Base-by-base conservation (phyloP, 2,888 invertebrate genomes). In the Xestia rhomboidea region DNA sequence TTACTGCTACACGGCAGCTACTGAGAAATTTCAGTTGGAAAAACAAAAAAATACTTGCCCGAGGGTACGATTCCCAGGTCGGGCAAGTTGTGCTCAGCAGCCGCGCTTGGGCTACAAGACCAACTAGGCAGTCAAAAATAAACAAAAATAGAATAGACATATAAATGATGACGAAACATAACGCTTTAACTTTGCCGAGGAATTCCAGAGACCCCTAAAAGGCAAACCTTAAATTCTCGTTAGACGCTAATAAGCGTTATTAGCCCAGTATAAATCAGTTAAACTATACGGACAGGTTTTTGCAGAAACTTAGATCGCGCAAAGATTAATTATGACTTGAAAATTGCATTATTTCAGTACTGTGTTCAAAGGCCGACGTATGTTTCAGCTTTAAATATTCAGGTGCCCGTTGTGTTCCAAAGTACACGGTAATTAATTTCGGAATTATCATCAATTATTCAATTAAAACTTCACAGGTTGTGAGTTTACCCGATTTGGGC, bases 191-290 rank as follows among this genome's bases (percentile, higher is more conserved):
- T 68, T 72, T 21, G 1, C 57, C 41, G 49, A 71, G 34, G 30
- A 77, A 76, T 76, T 60, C 38, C 54, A 49, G 24, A 70, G 51
- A 41, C 34, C 38, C 70, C 21, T 77, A 71, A 74, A 86, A 80
- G 75, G 80, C n/a, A 76, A 51, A 68, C 68, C 71, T 85, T 69
- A 68, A 76, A 79, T 79, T 76, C 70, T 83, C 34, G 38, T 51
- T 71, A n/a, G 75, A 81, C 68, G 41, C 70, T 83, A 81, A 83
- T 87, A 78, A 67, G 73, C 21, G 75, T 75, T 77, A 81, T 79
- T 76, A 78, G 75, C 57, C 30, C 70, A 57, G 66, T 73, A 71
- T 75, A 79, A 60, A n/a, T 46, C 41, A 46, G 60, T 64, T 77
- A 64, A 77, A 71, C 41, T 67, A 60, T 38, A 38, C 63, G 44